Percentiles rank a stretch among this genome's conserved stretches.
phyloP scores from a whole-genome alignment of 2,888 invertebrate species.

The Amphipoea oculea region DNA sequence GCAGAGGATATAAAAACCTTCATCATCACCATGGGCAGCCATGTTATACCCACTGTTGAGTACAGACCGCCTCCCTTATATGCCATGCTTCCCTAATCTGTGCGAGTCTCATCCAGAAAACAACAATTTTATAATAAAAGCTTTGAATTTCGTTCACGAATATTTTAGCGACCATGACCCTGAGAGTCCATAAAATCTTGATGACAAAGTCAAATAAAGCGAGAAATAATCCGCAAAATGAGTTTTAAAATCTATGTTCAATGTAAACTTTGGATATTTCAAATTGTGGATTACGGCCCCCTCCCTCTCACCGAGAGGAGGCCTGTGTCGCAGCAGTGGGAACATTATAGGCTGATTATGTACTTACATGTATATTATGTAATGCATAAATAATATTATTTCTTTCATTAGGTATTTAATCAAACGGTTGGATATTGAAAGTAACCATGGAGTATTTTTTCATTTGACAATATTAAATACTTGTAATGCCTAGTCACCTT shows the following conservation, averaged over 20 bases:
- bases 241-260: conserved; percentile 51
- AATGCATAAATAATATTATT: conserved; percentile 17
- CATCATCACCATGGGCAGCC: too few relatives aligned
- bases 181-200: conserved; percentile 39
- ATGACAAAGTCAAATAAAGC: conserved; percentile 51
- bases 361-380: too few relatives aligned
- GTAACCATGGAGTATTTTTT: neutral
- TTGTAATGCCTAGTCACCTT: neutral
- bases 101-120: neutral
- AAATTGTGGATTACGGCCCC: conserved; percentile 4
- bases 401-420: neutral
- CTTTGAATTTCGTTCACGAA: conserved; percentile 24
- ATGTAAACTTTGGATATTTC: conserved; percentile 38
- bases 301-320: too few relatives aligned
- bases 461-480: neutral
- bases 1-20: too few relatives aligned
- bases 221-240: conserved; percentile 45
- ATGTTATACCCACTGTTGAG: too few relatives aligned
- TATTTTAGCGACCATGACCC: conserved; percentile 35
- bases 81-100: neutral
- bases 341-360: too few relatives aligned
- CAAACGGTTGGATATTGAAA: neutral
- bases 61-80: neutral
- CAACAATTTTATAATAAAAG: conserved; percentile 4
- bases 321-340: too few relatives aligned